A percentile compares a stretch with the other conserved stretches of the same genome.
These are phyloP conservation scores for Napeogenes inachia DNA, from an alignment of 2,888 invertebrate species.

Conservation along the genomic window DNA sequence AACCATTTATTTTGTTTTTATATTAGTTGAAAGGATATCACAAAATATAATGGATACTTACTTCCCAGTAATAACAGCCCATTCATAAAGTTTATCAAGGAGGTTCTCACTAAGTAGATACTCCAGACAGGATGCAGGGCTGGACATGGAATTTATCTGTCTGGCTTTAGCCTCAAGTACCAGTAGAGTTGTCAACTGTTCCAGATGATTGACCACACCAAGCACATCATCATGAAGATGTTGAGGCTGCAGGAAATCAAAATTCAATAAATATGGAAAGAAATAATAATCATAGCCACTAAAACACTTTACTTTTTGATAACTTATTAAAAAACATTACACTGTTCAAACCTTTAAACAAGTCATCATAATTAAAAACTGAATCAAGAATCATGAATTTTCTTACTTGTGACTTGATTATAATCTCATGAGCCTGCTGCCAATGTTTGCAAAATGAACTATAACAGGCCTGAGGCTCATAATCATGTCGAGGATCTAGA, in stretches of 20 bases:
- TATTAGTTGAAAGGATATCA: no score
- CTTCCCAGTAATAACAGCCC: constrained; percentile 90
- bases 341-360: no score
- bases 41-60: constrained; percentile 49
- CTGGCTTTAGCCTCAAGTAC: constrained; percentile 87
- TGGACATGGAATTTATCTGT: constrained; percentile 47
- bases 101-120: constrained; percentile 91
- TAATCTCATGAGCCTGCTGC: constrained; percentile 93
- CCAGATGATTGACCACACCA: constrained; percentile 93
- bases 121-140: constrained; percentile 83
- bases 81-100: constrained; percentile 89
- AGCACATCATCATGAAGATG: constrained; percentile 89
- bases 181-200: constrained; percentile 91
- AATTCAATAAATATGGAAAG: not conserved
- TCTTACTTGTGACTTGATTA: constrained; percentile 81
- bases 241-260: constrained; percentile 48
- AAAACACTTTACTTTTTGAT: no score
- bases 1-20: no score
- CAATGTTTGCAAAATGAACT: constrained; percentile 96
- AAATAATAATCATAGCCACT: no score
- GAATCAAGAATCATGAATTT: no score
- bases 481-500: constrained; percentile 82
- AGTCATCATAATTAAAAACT: no score
- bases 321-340: no score
- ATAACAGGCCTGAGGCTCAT: constrained; percentile 93